Evolutionary conservation across 2,797 vertebrate species (phyloP).

Genomic region (Selene dorsalis): DNA sequence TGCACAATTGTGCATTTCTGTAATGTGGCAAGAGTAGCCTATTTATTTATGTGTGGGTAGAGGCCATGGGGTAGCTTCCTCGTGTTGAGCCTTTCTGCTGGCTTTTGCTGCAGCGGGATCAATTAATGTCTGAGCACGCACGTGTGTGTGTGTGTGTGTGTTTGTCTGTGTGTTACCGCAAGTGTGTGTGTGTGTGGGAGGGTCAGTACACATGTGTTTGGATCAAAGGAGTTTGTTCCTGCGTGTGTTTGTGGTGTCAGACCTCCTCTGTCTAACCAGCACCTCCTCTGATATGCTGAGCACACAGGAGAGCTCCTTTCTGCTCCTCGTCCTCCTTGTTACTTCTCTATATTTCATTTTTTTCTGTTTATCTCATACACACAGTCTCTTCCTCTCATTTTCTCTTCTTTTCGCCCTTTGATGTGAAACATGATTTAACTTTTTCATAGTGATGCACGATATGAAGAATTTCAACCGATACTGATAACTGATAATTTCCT

Average conservation of each 20-base stretch:
- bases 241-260: slow-evolving; percentile 28
- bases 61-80: slow-evolving; percentile 68
- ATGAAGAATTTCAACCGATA: too few relatives aligned
- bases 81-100: slow-evolving; percentile 56
- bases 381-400: slow-evolving; percentile 1
- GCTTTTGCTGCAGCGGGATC: slow-evolving; percentile 77
- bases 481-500: too few relatives aligned
- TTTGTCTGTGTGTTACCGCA: slow-evolving; percentile 22
- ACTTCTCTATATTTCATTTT: slow-evolving; percentile 5
- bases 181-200: slow-evolving; percentile 56
- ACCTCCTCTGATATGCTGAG: slow-evolving; percentile 67
- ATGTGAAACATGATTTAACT: slow-evolving; percentile 30
- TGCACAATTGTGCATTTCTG: slow-evolving; percentile 55
- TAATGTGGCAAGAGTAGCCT: slow-evolving; percentile 62
- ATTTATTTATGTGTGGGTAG: slow-evolving; percentile 69
- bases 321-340: slow-evolving; percentile 44
- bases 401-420: background rate
- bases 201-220: slow-evolving; percentile 48
- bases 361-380: slow-evolving; percentile 19
- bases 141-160: slow-evolving; percentile 7
- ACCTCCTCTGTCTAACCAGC: slow-evolving; percentile 51
- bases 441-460: background rate
- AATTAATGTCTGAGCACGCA: slow-evolving; percentile 68
- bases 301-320: slow-evolving; percentile 61
- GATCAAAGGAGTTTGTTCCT: slow-evolving; percentile 53